These are phyloP conservation scores for Prorops nasuta DNA, from an alignment of 1,140 invertebrate genomes.

Conservation along the genomic window DNA sequence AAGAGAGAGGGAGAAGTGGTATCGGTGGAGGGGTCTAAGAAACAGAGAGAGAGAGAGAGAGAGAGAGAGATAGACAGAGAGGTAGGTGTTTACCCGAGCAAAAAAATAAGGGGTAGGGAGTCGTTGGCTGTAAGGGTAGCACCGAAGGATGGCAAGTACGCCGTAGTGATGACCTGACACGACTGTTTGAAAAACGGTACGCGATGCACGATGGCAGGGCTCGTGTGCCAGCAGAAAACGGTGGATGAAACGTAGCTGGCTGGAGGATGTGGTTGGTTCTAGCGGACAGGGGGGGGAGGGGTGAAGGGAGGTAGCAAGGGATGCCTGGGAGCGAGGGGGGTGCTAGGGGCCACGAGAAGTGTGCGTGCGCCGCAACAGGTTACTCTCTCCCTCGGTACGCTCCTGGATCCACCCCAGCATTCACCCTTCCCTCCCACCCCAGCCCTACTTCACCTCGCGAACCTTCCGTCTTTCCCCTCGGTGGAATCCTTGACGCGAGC, in stretches of 20 bases:
- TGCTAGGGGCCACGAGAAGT: constrained; percentile 9
- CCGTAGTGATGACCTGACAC: no score
- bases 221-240: constrained; percentile 33
- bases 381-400: constrained; percentile 25
- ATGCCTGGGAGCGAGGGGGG: background rate
- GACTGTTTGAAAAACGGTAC: constrained; percentile 13
- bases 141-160: no score
- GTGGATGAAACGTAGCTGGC: constrained; percentile 22
- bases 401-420: constrained; percentile 12
- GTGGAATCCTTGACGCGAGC: no score
- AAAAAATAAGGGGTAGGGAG: no score
- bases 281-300: background rate
- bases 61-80: no score
- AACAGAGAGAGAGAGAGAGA: no score
- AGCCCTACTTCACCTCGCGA: constrained; percentile 1
- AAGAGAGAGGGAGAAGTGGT: no score
- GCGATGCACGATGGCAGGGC: constrained; percentile 17
- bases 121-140: no score
- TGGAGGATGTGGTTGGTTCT: constrained; percentile 12
- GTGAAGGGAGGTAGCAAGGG: background rate
- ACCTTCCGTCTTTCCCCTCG: background rate
- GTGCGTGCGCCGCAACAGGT: constrained; percentile 52
- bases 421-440: constrained; percentile 5
- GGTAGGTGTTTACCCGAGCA: no score
- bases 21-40: no score